Percentiles rank a stretch among this genome's conserved stretches.
phyloP scores from a whole-genome alignment of 2,888 invertebrate genomes.

The Dasypogon diadema region DNA sequence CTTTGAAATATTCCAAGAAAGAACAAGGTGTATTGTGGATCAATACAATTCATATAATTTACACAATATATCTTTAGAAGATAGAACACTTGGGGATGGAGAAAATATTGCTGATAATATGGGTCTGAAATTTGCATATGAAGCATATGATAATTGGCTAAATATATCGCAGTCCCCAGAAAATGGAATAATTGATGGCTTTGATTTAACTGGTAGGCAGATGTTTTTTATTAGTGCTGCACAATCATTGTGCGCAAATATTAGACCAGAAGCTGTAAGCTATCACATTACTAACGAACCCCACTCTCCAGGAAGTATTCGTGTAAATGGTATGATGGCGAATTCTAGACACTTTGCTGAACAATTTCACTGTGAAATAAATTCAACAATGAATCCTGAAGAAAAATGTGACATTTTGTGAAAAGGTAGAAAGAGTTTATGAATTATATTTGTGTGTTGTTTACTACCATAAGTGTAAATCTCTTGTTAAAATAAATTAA shows the following conservation, averaged over 20 bases:
- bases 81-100: background rate
- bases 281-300: background rate
- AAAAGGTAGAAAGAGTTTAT: too few species aligned
- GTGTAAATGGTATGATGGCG: constrained; percentile 5
- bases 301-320: background rate
- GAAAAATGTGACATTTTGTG: background rate
- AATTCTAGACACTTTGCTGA: background rate
- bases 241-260: background rate
- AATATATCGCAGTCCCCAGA: background rate
- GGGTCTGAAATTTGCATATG: background rate
- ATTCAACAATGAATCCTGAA: background rate
- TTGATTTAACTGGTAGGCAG: background rate
- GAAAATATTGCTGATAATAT: constrained; percentile 5
- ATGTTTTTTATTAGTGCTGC: constrained; percentile 8
- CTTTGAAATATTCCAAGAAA: background rate
- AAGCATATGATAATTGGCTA: background rate
- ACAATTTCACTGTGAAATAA: background rate
- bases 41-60: background rate
- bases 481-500: too few species aligned
- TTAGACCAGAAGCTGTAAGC: background rate
- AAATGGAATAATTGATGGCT: background rate
- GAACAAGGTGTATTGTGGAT: background rate
- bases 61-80: background rate
- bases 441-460: too few species aligned
- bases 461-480: too few species aligned